Base-by-base conservation (phyloP, 2,113 vertebrate species). In the Emydura subglobosa region DNA sequence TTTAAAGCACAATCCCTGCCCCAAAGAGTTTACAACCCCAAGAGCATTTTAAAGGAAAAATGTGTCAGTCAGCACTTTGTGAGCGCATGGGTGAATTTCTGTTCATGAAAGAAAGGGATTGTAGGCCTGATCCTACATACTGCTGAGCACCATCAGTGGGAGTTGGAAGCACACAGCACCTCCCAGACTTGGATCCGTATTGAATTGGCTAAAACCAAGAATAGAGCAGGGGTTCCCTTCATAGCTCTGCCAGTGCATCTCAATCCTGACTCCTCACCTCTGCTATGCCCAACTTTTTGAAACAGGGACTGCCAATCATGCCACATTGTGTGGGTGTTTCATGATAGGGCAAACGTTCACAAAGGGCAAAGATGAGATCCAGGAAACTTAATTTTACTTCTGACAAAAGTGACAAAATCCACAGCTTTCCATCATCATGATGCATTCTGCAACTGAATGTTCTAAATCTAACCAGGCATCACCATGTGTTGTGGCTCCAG, bases 1-100 rank as follows among this genome's bases (percentile, higher is more conserved):
- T 51, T 89, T 0, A 44, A 79, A 49, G 13, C 72, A 44, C 44
- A 79, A 47, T 47, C 47, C 27, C 78, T 51, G 39, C 55, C 82
- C 5, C 79, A 55, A 19, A 90, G 88, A 81, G 95, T 17, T 89
- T 39, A 53, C 2, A 44, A 17, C n/a, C 81, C 92, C 44, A 9
- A 91, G 6, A 92, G 7, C 21, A 82, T 6, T 8, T 25, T 51
- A 78, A 79, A 86, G 90, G 92, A 68, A 80, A 93, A 94, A 93
- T 8, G 55, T 25, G 31, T 59, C 82, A 87, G 21, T 87, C 34
- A 74, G 34, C 24, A 80, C 39, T 90, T 86, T 50, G 93, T 92
- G 68, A 91, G 51, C 50, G 44, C 80, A 51, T 47, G 47, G 47
- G 47, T 19, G 55, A 85, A 4, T 44, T 95, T 85, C 59, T 93